Percentiles rank a stretch among this genome's conserved stretches.
These are phyloP conservation scores for Anseranas semipalmata DNA, from an alignment of 2,113 vertebrate genomes.

Conservation along the genomic window DNA sequence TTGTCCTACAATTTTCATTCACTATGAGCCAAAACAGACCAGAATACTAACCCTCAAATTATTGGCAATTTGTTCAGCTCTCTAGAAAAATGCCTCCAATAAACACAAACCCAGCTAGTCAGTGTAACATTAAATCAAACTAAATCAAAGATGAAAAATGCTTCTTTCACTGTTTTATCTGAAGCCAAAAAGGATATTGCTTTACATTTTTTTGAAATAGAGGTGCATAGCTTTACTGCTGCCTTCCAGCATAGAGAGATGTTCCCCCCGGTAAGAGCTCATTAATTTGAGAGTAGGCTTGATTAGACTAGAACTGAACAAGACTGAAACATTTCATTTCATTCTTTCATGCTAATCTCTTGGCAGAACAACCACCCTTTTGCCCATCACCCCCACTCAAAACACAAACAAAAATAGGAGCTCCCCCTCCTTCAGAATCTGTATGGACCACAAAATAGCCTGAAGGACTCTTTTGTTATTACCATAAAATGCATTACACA, in stretches of 20 bases:
- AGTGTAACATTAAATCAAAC: constrained; percentile 66
- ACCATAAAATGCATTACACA: constrained; percentile 7
- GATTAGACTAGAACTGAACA: constrained; percentile 54
- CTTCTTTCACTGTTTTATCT: constrained; percentile 59
- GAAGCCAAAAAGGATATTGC: constrained; percentile 67
- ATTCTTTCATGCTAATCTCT: constrained; percentile 61
- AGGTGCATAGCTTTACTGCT: constrained; percentile 43
- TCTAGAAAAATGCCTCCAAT: constrained; percentile 63
- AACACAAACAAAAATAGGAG: constrained; percentile 66
- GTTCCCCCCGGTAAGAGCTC: constrained; percentile 40
- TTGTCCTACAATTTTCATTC: constrained; percentile 45
- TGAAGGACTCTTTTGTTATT: constrained; percentile 60
- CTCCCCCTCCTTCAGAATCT: constrained; percentile 7
- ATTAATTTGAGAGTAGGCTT: constrained; percentile 67
- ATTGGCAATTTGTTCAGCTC: constrained; percentile 72
- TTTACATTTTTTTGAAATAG: constrained; percentile 65
- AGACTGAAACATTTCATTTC: constrained; percentile 30
- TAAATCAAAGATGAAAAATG: constrained; percentile 59
- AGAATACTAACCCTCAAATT: constrained; percentile 36
- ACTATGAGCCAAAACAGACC: constrained; percentile 19
- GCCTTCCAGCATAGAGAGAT: constrained; percentile 17
- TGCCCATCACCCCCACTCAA: neutral
- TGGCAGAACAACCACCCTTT: constrained; percentile 25
- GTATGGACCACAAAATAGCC: constrained; percentile 58
- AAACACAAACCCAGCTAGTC: constrained; percentile 56